Evolutionary conservation across 2,113 vertebrate genomes (phyloP).

Genomic region (Parus major): DNA sequence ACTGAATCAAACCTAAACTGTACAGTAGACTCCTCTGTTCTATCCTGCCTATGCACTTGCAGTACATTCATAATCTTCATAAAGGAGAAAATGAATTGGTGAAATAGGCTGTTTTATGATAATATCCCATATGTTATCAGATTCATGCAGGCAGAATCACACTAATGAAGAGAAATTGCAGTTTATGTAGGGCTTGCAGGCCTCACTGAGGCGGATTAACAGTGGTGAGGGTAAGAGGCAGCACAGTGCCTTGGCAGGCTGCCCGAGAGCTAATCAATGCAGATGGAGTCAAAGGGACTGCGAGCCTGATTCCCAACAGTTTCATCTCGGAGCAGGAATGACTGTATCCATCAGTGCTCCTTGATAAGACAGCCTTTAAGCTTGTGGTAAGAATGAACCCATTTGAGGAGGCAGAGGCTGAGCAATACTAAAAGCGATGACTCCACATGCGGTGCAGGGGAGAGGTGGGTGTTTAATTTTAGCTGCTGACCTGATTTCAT

Average conservation of each 20-base stretch:
- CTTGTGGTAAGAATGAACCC: conserved; percentile 45
- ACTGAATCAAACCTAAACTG: conserved; percentile 1
- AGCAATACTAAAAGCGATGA: conserved; percentile 44
- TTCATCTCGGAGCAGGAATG: conserved; percentile 36
- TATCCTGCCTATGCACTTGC: conserved; percentile 18
- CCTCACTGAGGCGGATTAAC: conserved; percentile 58
- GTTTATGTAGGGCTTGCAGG: conserved; percentile 68
- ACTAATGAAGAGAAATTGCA: conserved; percentile 74
- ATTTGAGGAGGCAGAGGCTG: conserved; percentile 45
- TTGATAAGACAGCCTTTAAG: conserved; percentile 60
- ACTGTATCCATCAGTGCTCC: conserved; percentile 53
- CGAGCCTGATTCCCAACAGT: conserved; percentile 64
- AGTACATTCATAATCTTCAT: conserved; percentile 64
- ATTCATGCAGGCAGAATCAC: conserved; percentile 70
- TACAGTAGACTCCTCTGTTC: conserved; percentile 3
- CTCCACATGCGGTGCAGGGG: conserved; percentile 42
- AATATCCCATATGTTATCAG: conserved; percentile 73
- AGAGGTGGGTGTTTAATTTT: conserved; percentile 73
- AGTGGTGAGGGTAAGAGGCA: conserved; percentile 62
- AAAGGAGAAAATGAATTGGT: conserved; percentile 56
- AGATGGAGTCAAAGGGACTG: conserved; percentile 73
- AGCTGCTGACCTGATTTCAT: conserved; percentile 78
- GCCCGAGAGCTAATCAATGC: conserved; percentile 79
- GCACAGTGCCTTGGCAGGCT: conserved; percentile 67
- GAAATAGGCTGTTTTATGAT: conserved; percentile 51